These are phyloP conservation scores for Diachasma alloeum DNA, from an alignment of 1,140 invertebrate genomes.

Conservation along the genomic window DNA sequence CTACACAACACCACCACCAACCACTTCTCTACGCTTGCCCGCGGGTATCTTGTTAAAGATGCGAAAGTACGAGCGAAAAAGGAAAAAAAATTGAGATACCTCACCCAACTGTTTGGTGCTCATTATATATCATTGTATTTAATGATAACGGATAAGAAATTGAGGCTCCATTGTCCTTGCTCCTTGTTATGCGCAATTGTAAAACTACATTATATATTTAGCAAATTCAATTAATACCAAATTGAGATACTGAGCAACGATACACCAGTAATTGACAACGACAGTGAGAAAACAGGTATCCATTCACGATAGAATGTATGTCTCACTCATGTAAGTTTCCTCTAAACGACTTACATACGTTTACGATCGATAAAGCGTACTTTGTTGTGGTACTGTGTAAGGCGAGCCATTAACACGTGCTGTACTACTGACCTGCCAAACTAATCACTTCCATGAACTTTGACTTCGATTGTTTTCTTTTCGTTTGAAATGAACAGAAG, in stretches of 20 bases:
- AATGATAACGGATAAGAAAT: background rate
- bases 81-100: background rate
- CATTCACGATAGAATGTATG: background rate
- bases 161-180: background rate
- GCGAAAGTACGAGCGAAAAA: conserved; percentile 7
- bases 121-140: background rate
- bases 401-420: background rate
- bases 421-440: background rate
- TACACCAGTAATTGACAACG: background rate
- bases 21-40: background rate
- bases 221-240: background rate
- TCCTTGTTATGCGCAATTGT: background rate
- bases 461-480: background rate
- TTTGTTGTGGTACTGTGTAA: background rate
- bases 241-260: background rate
- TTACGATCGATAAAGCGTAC: background rate
- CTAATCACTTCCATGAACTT: background rate
- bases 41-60: conserved; percentile 27
- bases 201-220: background rate
- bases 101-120: background rate
- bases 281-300: background rate
- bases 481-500: background rate
- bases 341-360: background rate
- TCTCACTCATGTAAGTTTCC: background rate
- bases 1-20: conserved; percentile 27